Percentiles rank a stretch among this genome's conserved stretches.
Evolutionary conservation across 2,113 vertebrate genomes (phyloP).

Genomic region (Corydoras maculifer): DNA sequence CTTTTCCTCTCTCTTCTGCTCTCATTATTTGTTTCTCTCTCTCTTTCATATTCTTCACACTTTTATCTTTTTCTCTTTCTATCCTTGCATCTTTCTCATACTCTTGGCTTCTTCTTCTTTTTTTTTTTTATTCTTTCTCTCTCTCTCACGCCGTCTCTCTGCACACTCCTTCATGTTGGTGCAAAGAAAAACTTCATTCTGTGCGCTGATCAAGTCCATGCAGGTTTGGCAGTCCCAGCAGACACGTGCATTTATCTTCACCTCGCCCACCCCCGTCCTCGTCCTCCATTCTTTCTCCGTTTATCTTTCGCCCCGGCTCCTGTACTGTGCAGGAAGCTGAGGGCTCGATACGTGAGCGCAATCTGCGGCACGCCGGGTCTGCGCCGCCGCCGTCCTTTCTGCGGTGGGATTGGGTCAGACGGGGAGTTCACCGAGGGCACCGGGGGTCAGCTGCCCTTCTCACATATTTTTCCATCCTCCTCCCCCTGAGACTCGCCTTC

Average conservation of each 20-base stretch:
- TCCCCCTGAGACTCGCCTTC: constrained; percentile 12
- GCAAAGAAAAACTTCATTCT: constrained; percentile 31
- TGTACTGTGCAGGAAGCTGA: not conserved
- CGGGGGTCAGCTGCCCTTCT: constrained; percentile 9
- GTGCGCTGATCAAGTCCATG: constrained; percentile 17
- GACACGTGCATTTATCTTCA: not conserved
- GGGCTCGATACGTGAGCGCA: not conserved
- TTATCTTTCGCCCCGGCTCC: not conserved
- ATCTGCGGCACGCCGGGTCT: not conserved
- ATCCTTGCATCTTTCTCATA: too few species aligned
- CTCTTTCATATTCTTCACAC: too few species aligned
- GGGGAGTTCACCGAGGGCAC: constrained; percentile 13
- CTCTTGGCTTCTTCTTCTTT: too few species aligned
- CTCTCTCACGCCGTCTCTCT: not conserved
- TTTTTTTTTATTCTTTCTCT: too few species aligned
- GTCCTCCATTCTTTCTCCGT: not conserved
- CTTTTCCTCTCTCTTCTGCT: not conserved
- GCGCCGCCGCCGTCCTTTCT: not conserved
- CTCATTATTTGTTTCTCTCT: too few species aligned
- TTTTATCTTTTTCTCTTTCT: too few species aligned
- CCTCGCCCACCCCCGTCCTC: not conserved
- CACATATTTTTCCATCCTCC: constrained; percentile 20
- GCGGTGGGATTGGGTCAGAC: not conserved
- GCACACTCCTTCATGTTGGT: constrained; percentile 11
- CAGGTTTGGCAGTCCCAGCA: constrained; percentile 15